Evolutionary conservation across 2,113 vertebrate species (phyloP), one percentile per base, ranked within the genome.

Genomic region (Salvelinus sp.): DNA sequence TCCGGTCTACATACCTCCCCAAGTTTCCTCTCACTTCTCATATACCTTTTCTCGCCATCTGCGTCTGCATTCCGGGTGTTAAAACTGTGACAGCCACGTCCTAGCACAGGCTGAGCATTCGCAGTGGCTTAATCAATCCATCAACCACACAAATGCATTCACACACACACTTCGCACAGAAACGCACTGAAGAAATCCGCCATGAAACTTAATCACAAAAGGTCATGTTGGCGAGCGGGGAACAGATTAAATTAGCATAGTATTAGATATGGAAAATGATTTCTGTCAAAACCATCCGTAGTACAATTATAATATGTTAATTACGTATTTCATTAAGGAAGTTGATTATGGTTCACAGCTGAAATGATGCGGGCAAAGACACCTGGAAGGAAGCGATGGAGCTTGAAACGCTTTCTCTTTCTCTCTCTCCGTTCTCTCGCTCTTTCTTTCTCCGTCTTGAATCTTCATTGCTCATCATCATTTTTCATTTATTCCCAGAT

Each of bases 221-320:
- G 97, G 97, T 98, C 97, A 96, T 96, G 96, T 98, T 87, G 88
- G 93, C 92, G 94, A 96, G 94, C 90, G 91, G 94, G 95, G 93
- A 97, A 96, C 96, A 98, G 97, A 98, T 99, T 98, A 97, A 98
- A 99, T 99, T 98, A 98, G 96, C 97, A 98, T 98, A 97, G 96
- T 94, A 97, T 98, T 97, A 97, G 97, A 98, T 96, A 96, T 96
- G 96, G 96, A 97, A 98, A 99, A 97, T 98, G 96, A 98, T 96
- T 97, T 97, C 96, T 97, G 96, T 98, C 96, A 98, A 97, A 97
- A 96, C 96, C 96, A 96, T 97, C 96, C 94, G 95, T 95, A 93
- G 95, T 95, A 97, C 96, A 98, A 98, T 98, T 98, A 98, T 97
- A 98, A 98, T 98, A 98, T 98, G 97, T 99, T 99, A 99, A 99